Base-by-base conservation (phyloP, 2,888 invertebrate genomes). In the Papilio elwesi region DNA sequence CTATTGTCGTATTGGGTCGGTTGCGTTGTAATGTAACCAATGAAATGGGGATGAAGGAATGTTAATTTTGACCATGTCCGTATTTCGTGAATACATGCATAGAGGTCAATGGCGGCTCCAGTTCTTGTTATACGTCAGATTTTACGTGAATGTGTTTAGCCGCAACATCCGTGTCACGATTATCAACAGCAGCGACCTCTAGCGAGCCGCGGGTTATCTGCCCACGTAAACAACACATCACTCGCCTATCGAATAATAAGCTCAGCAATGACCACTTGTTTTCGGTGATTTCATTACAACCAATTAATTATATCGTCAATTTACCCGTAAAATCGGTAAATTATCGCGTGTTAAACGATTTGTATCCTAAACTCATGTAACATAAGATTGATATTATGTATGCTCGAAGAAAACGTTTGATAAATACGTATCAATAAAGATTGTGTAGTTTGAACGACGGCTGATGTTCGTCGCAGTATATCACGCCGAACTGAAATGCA, bases 131-230 rank as follows among this genome's bases (percentile, higher is more conserved):
- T 13, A 36, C 26, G 7, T 57, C 26, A 57, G 55, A 55, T 26
- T 26, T 26, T 26, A 36, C 11, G 36, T 7, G 7, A 57, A 57
- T 11, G 38, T 26, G 57, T 73, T 71, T 73, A 70, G 74, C 75
- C 59, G 77, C 68, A 65, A 73, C 73, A 73, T 73, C 69, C 66
- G 73, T 69, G 73, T 69, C 75, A 47, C 71, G 68, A 74, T 71
- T 83, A 87, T 85, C 85, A 75, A 78, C 75, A 76, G 70, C 74
- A 80, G 76, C 81, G 83, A 82, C 82, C 82, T 78, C 77, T 79
- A 75, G 77, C 72, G 75, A 69, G 59, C 15, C 74, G 66, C 64
- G 78, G 85, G 87, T 86, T 88, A 88, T 88, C 89, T 48, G 70
- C 69, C 64, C 76, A 76, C 76, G 82, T 77, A 85, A 85, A 86